Conservation (phyloP, 2,113 vertebrate species). For the Leptocoma aspasia region DNA sequence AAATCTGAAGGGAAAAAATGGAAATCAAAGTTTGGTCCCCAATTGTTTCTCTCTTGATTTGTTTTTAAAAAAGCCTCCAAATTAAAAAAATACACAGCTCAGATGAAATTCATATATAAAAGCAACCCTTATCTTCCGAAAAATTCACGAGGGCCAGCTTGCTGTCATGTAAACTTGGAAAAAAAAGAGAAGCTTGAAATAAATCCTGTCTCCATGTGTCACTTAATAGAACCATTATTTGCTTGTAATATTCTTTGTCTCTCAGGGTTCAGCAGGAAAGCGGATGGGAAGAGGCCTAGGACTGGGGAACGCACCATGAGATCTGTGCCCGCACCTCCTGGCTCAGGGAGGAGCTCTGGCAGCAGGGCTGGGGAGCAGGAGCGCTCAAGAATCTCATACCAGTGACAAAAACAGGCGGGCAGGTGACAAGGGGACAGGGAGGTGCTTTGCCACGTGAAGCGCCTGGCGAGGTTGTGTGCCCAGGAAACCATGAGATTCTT, state of each 20-base stretch:
- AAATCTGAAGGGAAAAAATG: conserved; percentile 46
- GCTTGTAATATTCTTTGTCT: conserved; percentile 12
- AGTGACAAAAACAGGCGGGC: not conserved
- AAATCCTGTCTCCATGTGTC: not conserved
- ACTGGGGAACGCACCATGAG: not conserved
- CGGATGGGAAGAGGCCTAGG: not conserved
- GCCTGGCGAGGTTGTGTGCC: not conserved
- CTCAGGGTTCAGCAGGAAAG: not conserved
- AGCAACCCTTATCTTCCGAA: conserved; percentile 38
- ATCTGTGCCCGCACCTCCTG: not conserved
- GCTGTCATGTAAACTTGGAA: conserved; percentile 46
- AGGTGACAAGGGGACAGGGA: not conserved
- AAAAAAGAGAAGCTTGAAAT: conserved; percentile 21
- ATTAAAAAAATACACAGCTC: conserved; percentile 50
- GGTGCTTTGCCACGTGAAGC: not conserved
- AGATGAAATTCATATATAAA: conserved; percentile 63
- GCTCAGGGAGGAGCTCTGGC: not conserved
- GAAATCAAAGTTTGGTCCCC: conserved; percentile 67
- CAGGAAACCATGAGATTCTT: not conserved
- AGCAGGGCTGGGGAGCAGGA: not conserved
- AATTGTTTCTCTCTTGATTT: conserved; percentile 34
- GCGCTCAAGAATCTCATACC: not conserved
- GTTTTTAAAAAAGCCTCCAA: conserved; percentile 59
- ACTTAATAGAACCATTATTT: conserved; percentile 40
- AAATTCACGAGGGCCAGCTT: conserved; percentile 56